These are phyloP conservation scores for Lucifuga dentata DNA, from an alignment of 2,113 vertebrate genomes.

Conservation along the genomic window DNA sequence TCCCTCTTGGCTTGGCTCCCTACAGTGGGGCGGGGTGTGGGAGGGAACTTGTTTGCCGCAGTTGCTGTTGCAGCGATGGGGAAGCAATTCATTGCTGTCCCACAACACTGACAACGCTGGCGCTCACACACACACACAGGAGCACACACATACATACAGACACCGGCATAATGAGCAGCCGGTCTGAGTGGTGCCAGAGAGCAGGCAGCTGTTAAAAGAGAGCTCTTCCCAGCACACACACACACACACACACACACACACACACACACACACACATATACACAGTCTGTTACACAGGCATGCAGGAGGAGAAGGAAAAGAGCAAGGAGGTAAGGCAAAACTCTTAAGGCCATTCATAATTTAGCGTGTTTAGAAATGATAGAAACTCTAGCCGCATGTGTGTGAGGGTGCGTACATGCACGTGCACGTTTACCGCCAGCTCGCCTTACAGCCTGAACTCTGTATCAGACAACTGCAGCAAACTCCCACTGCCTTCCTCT, in stretches of 20 bases:
- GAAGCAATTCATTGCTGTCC: slow-evolving; percentile 81
- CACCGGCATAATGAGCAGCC: slow-evolving; percentile 50
- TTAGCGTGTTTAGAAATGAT: slow-evolving; percentile 24
- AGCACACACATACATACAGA: slow-evolving; percentile 27
- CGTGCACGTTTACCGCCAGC: slow-evolving; percentile 12
- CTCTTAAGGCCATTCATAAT: slow-evolving; percentile 35
- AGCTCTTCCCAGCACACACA: slow-evolving; percentile 43
- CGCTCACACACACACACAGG: slow-evolving; percentile 5
- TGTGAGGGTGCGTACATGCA: background rate
- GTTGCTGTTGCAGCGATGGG: slow-evolving; percentile 78
- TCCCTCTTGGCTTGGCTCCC: slow-evolving; percentile 74
- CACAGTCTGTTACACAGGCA: slow-evolving; percentile 49
- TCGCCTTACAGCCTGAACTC: slow-evolving; percentile 43
- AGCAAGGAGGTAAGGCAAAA: slow-evolving; percentile 76
- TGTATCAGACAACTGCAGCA: slow-evolving; percentile 63
- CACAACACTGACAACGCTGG: slow-evolving; percentile 58
- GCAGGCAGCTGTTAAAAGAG: slow-evolving; percentile 49
- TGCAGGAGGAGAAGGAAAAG: slow-evolving; percentile 74
- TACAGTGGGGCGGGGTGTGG: slow-evolving; percentile 56
- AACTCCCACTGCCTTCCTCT: slow-evolving; percentile 28
- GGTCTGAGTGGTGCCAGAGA: slow-evolving; percentile 45
- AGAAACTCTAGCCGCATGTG: slow-evolving; percentile 5
- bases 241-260: slow-evolving; percentile 35
- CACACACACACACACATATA: slow-evolving; percentile 25
- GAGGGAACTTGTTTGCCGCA: slow-evolving; percentile 78